Conservation (phyloP, 2,113 vertebrate genomes). For the Raphicerus campestris region DNA sequence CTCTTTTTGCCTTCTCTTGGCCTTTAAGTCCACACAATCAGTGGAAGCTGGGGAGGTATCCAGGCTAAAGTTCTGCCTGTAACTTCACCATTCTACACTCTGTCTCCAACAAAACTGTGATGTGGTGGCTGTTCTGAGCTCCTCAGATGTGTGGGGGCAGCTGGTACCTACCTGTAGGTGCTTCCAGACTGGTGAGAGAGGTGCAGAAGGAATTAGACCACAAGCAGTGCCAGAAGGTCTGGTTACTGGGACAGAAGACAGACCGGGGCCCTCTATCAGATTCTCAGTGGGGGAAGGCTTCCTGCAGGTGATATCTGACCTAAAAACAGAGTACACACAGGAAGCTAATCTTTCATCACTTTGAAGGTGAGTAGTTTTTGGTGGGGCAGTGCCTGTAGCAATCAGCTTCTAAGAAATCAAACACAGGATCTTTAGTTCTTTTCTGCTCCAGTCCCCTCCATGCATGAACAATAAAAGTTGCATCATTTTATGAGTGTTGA, state of each 20-base stretch:
- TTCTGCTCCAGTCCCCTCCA: not conserved
- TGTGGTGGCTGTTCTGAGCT: not conserved
- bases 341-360: constrained; percentile 29
- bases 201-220: not conserved
- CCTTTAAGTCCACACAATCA: not conserved
- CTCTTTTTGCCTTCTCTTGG: not conserved
- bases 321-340: constrained; percentile 18
- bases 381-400: not conserved
- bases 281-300: not conserved
- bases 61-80: not conserved
- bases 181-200: not conserved
- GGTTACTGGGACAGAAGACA: not conserved
- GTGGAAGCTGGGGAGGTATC: not conserved
- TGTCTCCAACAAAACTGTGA: not conserved
- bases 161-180: not conserved
- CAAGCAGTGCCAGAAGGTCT: not conserved
- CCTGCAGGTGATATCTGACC: constrained; percentile 30
- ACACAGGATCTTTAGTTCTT: not conserved
- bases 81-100: not conserved
- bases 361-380: not conserved
- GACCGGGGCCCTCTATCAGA: not conserved
- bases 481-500: not conserved
- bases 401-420: constrained; percentile 41
- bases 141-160: not conserved
- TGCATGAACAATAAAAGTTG: not conserved